Conservation (phyloP, 2,888 invertebrate genomes). For the Apamea sordens region DNA sequence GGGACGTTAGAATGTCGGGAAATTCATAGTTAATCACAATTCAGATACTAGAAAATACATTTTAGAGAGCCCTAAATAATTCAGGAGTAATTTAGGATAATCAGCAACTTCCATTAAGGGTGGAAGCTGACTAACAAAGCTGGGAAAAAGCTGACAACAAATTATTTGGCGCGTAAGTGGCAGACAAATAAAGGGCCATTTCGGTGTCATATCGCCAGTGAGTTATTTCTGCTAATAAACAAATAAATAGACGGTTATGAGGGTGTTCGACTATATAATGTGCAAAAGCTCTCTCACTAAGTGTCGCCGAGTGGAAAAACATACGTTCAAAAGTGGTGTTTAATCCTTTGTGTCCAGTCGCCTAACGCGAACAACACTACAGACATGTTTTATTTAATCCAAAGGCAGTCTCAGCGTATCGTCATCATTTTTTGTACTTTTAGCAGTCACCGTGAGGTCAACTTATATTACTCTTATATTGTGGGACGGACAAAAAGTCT, state of each 20-base stretch:
- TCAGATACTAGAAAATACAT: slow-evolving; percentile 13
- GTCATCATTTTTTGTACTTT: slow-evolving; percentile 73
- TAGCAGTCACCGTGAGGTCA: slow-evolving; percentile 70
- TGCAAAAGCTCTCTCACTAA: slow-evolving; percentile 61
- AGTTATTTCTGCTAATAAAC: slow-evolving; percentile 36
- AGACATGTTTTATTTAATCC: slow-evolving; percentile 72
- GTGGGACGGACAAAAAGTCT: slow-evolving; percentile 64
- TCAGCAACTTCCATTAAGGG: slow-evolving; percentile 39
- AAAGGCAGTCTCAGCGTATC: slow-evolving; percentile 64
- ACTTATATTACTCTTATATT: slow-evolving; percentile 63
- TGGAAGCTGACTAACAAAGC: slow-evolving; percentile 2
- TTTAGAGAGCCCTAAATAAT: slow-evolving; percentile 37
- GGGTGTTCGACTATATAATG: slow-evolving; percentile 52
- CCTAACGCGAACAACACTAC: slow-evolving; percentile 53
- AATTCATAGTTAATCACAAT: slow-evolving; percentile 9
- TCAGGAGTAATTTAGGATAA: slow-evolving; percentile 32
- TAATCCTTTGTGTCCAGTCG: slow-evolving; percentile 66
- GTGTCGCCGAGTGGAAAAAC: slow-evolving; percentile 52
- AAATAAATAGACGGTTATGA: slow-evolving; percentile 30
- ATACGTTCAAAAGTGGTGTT: slow-evolving; percentile 57
- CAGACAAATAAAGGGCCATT: slow-evolving; percentile 16
- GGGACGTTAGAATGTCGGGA: not conserved
- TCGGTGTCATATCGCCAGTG: slow-evolving; percentile 12
- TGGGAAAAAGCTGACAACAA: slow-evolving; percentile 6
- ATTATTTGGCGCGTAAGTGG: slow-evolving; percentile 23